Base-by-base conservation (phyloP, 92 coral and sea anemone genomes). In the Epizoanthus illoricatus region DNA sequence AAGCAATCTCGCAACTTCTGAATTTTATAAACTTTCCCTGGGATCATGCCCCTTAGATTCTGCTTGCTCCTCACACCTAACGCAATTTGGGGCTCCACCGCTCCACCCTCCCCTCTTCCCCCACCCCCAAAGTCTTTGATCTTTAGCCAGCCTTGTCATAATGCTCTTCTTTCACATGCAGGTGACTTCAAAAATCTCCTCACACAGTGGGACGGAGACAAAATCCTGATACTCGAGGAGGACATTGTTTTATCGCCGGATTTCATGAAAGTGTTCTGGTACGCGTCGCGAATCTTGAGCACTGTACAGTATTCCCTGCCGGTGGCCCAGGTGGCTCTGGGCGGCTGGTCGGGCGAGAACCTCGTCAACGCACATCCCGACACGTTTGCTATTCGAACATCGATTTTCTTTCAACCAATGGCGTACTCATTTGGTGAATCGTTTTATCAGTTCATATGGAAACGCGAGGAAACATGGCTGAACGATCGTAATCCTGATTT, bases 341-440 rank as follows among this genome's bases (percentile, higher is more conserved):
- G 89, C 0, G 81, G 89, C 15, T 86, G 89, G 89, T 86, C 89
- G 52, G 89, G 89, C 3, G 89, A 86, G 74, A 86, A 73, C 41
- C 69, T 80, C 67, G 72, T 86, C 63, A 86, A 86, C 69, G 85
- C 89, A 13, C 89, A 86, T 63, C 89, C 89, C 4, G 89, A 86
- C 75, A 86, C 89, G 42, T 80, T 86, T 49, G 74, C 36, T 19
- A 79, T 86, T 84, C 89, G 89, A 41, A 86, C 85, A 52, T 75
- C 89, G 78, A 63, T 79, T 18, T 62, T 11, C 24, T 28, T 86
- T 64, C 89, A 84, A 65, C 81, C 81, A 21, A 86, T 86, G 75
- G 89, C 89, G 61, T 86, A 86, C 55, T 84, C 81, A 57, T 75
- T 86, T 18, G 80, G 74, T 62, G 79, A 79, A 63, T 71, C 88